Conservation (phyloP, 2,113 vertebrate species). For the Urocitellus parryii region DNA sequence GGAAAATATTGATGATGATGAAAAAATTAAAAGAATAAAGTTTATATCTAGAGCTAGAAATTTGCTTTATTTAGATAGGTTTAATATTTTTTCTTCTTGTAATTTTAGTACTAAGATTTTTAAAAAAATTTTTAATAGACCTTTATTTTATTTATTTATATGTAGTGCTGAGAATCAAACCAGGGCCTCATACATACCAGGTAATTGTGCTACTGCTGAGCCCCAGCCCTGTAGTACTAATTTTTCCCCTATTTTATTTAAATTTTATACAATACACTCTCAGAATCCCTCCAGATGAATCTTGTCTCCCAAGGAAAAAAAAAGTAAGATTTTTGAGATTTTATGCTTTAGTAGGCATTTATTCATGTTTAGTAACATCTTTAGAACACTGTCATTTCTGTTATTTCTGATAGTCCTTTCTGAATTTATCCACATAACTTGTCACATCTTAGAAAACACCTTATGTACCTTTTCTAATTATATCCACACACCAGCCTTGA, state of each 20-base stretch:
- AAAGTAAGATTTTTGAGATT: not conserved
- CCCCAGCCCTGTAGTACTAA: not conserved
- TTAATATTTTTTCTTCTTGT: not conserved
- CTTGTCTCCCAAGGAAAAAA: not conserved
- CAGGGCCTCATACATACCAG: too few relatives aligned
- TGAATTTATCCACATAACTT: not conserved
- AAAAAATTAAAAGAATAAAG: not conserved
- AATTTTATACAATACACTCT: not conserved
- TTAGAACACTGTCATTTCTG: not conserved
- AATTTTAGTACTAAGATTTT: not conserved
- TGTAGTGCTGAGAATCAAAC: too few relatives aligned
- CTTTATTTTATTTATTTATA: too few relatives aligned
- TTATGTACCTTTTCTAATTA: not conserved
- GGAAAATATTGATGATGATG: not conserved
- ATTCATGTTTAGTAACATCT: not conserved
- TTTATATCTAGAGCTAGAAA: not conserved
- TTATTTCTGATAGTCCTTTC: not conserved
- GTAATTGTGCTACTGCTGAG: too few relatives aligned
- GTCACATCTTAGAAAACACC: not conserved
- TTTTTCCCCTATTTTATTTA: not conserved
- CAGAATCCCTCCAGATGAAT: not conserved
- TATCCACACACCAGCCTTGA: not conserved
- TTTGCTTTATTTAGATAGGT: not conserved
- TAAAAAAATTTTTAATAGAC: too few relatives aligned
- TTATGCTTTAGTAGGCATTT: not conserved